Evolutionary conservation across 2,888 invertebrate species (phyloP).

Genomic region (Synergus umbraculus): DNA sequence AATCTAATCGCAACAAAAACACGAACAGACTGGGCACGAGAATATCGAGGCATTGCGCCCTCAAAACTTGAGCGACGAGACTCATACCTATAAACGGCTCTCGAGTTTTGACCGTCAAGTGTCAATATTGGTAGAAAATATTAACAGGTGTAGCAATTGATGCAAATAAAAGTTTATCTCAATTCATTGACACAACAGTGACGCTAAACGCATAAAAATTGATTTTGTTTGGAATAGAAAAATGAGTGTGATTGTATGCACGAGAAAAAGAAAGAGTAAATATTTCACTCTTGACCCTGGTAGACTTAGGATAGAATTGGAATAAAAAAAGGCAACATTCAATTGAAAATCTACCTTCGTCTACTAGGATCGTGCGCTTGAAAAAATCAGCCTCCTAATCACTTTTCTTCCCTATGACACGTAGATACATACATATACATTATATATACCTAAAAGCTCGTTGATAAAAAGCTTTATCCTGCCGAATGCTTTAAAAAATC

Average conservation of each 20-base stretch:
- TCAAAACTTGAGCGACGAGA: not conserved
- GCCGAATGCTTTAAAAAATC: constrained; percentile 25
- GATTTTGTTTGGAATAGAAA: constrained; percentile 16
- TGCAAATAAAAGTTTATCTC: constrained; percentile 28
- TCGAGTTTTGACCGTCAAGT: constrained; percentile 4
- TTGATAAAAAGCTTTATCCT: constrained; percentile 29
- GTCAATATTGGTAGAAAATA: constrained; percentile 15
- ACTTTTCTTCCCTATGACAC: constrained; percentile 34
- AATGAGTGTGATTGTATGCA: constrained; percentile 33
- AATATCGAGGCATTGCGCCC: not conserved
- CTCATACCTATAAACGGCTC: not conserved
- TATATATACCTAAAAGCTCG: constrained; percentile 33
- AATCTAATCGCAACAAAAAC: constrained; percentile 31
- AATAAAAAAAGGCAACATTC: constrained; percentile 30
- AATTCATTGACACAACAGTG: not conserved
- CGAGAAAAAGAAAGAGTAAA: constrained; percentile 27
- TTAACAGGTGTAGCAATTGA: constrained; percentile 26
- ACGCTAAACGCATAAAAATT: constrained; percentile 27
- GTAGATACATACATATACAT: constrained; percentile 39
- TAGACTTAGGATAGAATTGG: constrained; percentile 6
- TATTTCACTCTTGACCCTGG: constrained; percentile 11
- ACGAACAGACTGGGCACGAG: constrained; percentile 19
- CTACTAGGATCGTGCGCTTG: constrained; percentile 19
- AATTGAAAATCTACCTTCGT: constrained; percentile 9
- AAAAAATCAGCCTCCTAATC: constrained; percentile 5